Conservation (phyloP, 2,888 invertebrate species). For the Diaprepes abbreviatus region DNA sequence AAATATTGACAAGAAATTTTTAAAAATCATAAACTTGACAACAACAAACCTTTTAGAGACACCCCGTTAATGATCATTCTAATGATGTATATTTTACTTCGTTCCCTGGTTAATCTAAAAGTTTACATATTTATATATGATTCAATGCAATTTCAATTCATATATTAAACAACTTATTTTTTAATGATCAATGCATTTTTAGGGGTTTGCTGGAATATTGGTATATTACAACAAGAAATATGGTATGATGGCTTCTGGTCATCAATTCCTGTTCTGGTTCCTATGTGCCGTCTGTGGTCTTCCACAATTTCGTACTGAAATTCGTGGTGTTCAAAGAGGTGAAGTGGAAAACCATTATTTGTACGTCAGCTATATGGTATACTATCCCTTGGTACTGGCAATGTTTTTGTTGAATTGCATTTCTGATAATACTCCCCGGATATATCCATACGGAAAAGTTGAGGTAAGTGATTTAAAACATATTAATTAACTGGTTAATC, state of each 20-base stretch:
- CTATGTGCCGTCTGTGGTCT: conserved; percentile 65
- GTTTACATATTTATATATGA: too few relatives aligned
- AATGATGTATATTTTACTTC: too few relatives aligned
- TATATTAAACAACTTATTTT: too few relatives aligned
- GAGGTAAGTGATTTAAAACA: conserved; percentile 43
- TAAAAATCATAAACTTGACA: too few relatives aligned
- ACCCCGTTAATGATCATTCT: too few relatives aligned
- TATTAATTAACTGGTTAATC: too few relatives aligned
- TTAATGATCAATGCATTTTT: too few relatives aligned
- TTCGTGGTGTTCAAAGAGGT: conserved; percentile 29
- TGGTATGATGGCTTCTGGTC: conserved; percentile 71
- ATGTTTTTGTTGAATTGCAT: conserved; percentile 63
- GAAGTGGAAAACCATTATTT: conserved; percentile 27
- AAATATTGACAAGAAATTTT: too few relatives aligned
- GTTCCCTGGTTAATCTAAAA: too few relatives aligned
- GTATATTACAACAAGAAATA: conserved; percentile 68
- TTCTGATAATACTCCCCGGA: conserved; percentile 60
- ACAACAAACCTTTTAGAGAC: too few relatives aligned
- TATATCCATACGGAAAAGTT: conserved; percentile 47
- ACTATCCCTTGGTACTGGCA: conserved; percentile 61
- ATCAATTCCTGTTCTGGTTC: conserved; percentile 72
- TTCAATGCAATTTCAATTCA: too few relatives aligned
- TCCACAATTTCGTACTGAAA: conserved; percentile 50
- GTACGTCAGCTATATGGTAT: conserved; percentile 60
- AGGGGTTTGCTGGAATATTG: conserved; percentile 55